Conservation (phyloP, 2,888 invertebrate species). For the Odontothrips loti region DNA sequence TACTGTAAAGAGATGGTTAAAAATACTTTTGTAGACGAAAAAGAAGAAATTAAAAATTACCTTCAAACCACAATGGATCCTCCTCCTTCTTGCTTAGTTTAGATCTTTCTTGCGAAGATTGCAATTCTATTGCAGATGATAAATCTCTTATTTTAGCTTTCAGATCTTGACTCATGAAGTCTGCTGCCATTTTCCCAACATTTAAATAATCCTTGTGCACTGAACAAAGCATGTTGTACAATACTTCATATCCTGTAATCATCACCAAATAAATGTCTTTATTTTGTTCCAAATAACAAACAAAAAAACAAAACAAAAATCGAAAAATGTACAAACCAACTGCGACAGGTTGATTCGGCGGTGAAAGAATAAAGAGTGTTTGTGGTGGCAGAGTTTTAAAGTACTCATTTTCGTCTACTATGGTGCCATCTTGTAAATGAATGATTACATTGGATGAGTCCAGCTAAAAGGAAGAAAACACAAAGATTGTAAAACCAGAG, state of each 20-base stretch:
- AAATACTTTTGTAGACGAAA: constrained; percentile 38
- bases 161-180: background rate
- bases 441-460: constrained; percentile 51
- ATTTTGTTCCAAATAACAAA: constrained; percentile 40
- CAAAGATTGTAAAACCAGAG: background rate
- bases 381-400: constrained; percentile 69
- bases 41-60: constrained; percentile 43
- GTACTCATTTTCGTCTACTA: constrained; percentile 71
- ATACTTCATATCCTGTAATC: background rate
- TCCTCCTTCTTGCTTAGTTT: constrained; percentile 59
- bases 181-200: background rate
- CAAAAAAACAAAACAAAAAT: constrained; percentile 43
- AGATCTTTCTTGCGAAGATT: constrained; percentile 51
- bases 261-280: background rate
- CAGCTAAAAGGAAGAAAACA: constrained; percentile 34
- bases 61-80: constrained; percentile 77
- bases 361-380: constrained; percentile 61
- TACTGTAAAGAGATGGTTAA: constrained; percentile 35
- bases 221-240: constrained; percentile 42
- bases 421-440: constrained; percentile 61
- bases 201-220: constrained; percentile 46
- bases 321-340: constrained; percentile 43
- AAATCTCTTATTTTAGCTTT: constrained; percentile 18
- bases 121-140: background rate
- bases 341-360: constrained; percentile 45